phyloP scores from a whole-genome alignment of 92 coral and sea anemone genomes.

The Zoanthus gigantus region DNA sequence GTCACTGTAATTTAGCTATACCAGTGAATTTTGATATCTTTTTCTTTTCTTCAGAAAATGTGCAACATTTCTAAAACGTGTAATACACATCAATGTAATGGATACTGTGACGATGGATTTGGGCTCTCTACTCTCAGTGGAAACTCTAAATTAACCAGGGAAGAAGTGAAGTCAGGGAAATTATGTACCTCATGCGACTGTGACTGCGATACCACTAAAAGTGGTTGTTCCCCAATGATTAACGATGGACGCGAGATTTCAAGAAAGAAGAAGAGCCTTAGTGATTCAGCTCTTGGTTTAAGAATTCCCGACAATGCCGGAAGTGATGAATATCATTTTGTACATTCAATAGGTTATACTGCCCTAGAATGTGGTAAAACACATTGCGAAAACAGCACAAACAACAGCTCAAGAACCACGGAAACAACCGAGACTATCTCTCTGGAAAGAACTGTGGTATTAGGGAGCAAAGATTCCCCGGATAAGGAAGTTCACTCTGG shows the following conservation, averaged over 20 bases:
- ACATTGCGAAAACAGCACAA: slow-evolving; percentile 1
- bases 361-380: not conserved
- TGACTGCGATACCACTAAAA: not conserved
- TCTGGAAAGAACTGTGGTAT: slow-evolving; percentile 32
- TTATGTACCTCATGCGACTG: not conserved
- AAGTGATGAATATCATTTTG: slow-evolving; percentile 1
- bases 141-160: slow-evolving; percentile 3
- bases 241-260: slow-evolving; percentile 1
- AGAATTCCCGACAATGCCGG: slow-evolving; percentile 28
- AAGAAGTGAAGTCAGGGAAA: not conserved
- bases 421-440: slow-evolving; percentile 37
- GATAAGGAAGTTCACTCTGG: slow-evolving; percentile 72
- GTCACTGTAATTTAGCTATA: not conserved
- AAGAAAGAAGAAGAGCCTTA: slow-evolving; percentile 59
- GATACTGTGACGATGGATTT: slow-evolving; percentile 44
- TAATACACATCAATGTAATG: slow-evolving; percentile 37
- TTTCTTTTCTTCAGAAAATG: not conserved
- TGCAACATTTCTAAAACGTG: slow-evolving; percentile 25
- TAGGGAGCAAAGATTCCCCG: not conserved
- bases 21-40: not conserved
- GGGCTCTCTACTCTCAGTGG: not conserved
- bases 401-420: slow-evolving; percentile 15
- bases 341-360: slow-evolving; percentile 15
- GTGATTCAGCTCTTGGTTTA: slow-evolving; percentile 64
- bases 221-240: not conserved